Base-by-base conservation (phyloP, 2,888 invertebrate species). In the Clanis bilineata region DNA sequence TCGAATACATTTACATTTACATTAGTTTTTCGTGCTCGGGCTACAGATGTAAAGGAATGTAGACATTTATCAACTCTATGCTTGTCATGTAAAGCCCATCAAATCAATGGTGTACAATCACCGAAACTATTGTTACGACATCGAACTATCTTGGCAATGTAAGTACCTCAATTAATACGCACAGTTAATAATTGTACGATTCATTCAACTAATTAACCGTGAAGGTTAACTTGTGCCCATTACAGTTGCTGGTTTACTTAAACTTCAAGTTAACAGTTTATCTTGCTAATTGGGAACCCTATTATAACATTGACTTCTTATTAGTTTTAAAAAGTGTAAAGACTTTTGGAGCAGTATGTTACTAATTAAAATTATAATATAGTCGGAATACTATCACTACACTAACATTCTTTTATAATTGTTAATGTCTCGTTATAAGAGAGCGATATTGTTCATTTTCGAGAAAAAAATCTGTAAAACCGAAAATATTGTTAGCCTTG, bases 161-260 rank as follows among this genome's bases (percentile, higher is more conserved):
- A 78, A n/a, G n/a, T 73, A 74, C 76, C 77, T 74, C 73, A 72
- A 69, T 71, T 77, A 78, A 79, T 71, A 74, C 76, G 72, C 75
- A 79, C 79, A 66, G 80, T 76, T 85, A 84, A 32, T 32, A 32
- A 86, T 86, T 84, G 76, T 18, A 73, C 74, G 79, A 82, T 83
- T 79, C 79, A 80, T 77, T 74, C 67, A 73, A 79, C 82, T 82
- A 87, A 88, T 86, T 82, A 85, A 77, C 74, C 83, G 70, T 79
- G 88, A 88, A 88, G 88, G 88, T 66, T 79, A 67, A 64, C 51
- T 32, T 51, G 51, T 18, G 51, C 28, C 51, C 32, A 18, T 32
- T 32, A 51, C 25, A 18, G 51, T 18, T 51, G n/a, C 18, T 32
- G 28, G 51, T 51, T 51, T 51, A 28, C 51, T 32, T 51, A 18